Base-by-base conservation (phyloP, 2,888 invertebrate species). In the Luperina testacea region DNA sequence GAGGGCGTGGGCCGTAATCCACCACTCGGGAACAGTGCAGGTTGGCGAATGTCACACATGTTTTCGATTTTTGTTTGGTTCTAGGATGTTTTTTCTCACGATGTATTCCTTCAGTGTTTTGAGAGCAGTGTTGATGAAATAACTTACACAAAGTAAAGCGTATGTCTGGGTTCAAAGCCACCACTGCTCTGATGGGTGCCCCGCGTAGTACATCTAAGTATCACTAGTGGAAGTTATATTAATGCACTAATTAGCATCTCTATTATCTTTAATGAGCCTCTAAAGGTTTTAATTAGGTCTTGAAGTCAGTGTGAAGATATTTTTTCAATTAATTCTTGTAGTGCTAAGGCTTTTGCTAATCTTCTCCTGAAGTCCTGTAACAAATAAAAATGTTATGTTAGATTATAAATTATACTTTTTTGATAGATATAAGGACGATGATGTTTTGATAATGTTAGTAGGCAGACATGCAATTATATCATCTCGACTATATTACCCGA, bases 281-380 rank as follows among this genome's bases (percentile, higher is more conserved):
- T 78, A 65, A 48, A 32, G 0, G 20, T 51, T 69, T 20, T 32
- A 11, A 1, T 38, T 69, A 27, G 13, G 27, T 75, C 5, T 72
- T 13, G 6, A 38, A 57, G 71, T 82, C 82, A 85, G 24, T 79
- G 84, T 0, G 20, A 68, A 0, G 93, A 86, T 81, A 96, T 87
- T 72, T 95, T 95, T 53, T 96, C 96, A 3, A 96, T 86, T 0
- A 96, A 79, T 42, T 96, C 96, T 82, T 96, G 96, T 1, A 97
- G 89, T 20, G 98, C 97, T 94, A 98, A 94, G 2, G 98, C 98
- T 89, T 97, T 97, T 20, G 97, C 97, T n/a, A 98, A 94, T 80
- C 98, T 95, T 90, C 98, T 96, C 92, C 98, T 91, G 88, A 96
- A 96, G 67, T 96, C 96, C 96, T 96, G 94, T 0, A 92, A 94